These are phyloP conservation scores for Anarhynchus alexandrinus DNA, from an alignment of 2,113 vertebrate genomes.

Conservation along the genomic window DNA sequence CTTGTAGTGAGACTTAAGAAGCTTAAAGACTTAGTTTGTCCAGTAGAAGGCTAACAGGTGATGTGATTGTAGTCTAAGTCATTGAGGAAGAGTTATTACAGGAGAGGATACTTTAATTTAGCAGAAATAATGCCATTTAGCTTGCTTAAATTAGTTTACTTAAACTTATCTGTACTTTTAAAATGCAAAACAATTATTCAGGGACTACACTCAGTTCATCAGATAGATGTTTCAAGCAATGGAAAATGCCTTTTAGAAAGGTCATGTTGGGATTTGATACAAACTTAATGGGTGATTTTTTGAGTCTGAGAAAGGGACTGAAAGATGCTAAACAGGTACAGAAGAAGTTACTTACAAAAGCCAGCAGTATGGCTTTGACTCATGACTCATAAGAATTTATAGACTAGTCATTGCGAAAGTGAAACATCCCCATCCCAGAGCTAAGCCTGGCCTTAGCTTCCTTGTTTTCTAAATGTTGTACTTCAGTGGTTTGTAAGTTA, in stretches of 20 bases:
- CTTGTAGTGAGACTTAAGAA: constrained; percentile 12
- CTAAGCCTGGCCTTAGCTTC: background rate
- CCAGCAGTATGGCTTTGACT: background rate
- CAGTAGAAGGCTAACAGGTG: constrained; percentile 12
- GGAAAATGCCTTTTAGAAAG: background rate
- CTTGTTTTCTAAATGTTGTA: background rate
- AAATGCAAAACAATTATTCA: background rate
- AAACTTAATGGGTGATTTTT: background rate
- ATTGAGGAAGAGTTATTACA: background rate
- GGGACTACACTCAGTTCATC: background rate
- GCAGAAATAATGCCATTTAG: background rate
- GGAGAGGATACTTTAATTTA: background rate
- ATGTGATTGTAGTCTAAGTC: background rate
- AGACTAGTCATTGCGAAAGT: background rate
- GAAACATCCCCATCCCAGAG: background rate
- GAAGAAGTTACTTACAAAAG: background rate
- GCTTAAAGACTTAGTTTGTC: constrained; percentile 41
- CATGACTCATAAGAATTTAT: background rate
- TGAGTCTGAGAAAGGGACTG: background rate
- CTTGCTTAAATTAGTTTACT: background rate
- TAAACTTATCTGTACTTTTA: background rate
- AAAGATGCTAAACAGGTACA: background rate
- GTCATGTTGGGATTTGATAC: background rate
- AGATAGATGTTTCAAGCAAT: background rate
- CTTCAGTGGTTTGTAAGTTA: background rate